phyloP scores from a whole-genome alignment of 2,113 vertebrate genomes.

The Rousettus leschenaultii region DNA sequence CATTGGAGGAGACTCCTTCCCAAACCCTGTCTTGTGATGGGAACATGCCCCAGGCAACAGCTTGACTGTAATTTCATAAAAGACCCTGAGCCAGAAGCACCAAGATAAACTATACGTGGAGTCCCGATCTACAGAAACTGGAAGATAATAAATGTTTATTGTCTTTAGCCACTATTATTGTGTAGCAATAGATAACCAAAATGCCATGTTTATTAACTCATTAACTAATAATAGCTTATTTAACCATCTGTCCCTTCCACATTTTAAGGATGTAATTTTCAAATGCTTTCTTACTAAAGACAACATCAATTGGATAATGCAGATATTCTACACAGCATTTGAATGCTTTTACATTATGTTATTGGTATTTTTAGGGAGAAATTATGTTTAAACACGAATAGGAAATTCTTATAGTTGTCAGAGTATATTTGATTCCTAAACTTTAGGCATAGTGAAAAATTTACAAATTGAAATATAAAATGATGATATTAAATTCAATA shows the following conservation, averaged over 20 bases:
- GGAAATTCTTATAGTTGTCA: not conserved
- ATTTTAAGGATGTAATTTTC: conserved; percentile 9
- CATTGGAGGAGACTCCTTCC: not conserved
- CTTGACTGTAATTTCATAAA: not conserved
- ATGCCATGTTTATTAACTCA: not conserved
- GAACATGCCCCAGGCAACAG: not conserved
- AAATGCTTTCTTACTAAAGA: not conserved
- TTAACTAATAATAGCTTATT: not conserved
- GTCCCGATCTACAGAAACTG: not conserved
- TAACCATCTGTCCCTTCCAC: not conserved
- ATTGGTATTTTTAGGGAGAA: not conserved
- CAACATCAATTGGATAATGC: not conserved
- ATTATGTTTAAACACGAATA: not conserved
- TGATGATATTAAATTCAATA: not conserved
- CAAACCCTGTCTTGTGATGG: not conserved
- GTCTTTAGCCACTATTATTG: too few relatives aligned
- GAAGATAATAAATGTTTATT: not conserved
- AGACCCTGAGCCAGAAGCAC: not conserved
- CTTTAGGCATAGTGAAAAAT: not conserved
- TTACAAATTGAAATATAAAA: not conserved
- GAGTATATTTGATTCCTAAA: not conserved
- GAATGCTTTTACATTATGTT: not conserved
- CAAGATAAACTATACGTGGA: not conserved
- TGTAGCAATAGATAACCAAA: not conserved
- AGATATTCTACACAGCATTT: not conserved